Evolutionary conservation across 1,140 invertebrate genomes (phyloP), one percentile per base, ranked within the genome.

Genomic region (Procambarus clarkii): DNA sequence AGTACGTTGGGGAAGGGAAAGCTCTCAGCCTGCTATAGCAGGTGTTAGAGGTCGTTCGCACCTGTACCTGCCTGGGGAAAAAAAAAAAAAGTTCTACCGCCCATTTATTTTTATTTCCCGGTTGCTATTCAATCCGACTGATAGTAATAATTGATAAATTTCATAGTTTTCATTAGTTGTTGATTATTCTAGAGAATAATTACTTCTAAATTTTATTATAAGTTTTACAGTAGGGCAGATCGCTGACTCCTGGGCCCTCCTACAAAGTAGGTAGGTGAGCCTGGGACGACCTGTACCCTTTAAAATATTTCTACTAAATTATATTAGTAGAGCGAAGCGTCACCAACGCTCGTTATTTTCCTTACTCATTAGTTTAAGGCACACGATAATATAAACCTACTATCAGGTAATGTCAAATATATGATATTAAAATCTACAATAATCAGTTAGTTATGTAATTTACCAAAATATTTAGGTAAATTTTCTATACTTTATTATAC

Each of bases 341-440:
- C 87, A 92, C 92, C 92, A 92, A 87, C 84, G 92, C 92, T 92
- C 92, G 92, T 92, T 92, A 92, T 90, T 92, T 92, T 92, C 92
- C 92, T 92, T 92, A 92, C 92, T 92, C 92, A 92, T 92, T 92
- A 92, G 92, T 92, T 92, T 92, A 92, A 91, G 92, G 85, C 80
- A 86, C 80, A 85, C 83, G 34, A 71, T n/a, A 8, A n/a, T 0
- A 8, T 2, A 0, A 3, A 15, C 2, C 8, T 11, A 8, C 24
- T 0, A 34, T 64, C 13, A 21, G 3, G 0, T 64, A 64, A 18
- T 64, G 2, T 21, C 4, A 18, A 64, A 21, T 21, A 64, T 64
- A 21, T 64, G 21, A 2, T 21, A 64, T 21, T 21, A 64, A 71
- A 86, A 34, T 34, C 11, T 85, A 48, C 48, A 13, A 5, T 69